Conservation (phyloP, 2,888 invertebrate species). For the Harpagoxenus sublaevis region DNA sequence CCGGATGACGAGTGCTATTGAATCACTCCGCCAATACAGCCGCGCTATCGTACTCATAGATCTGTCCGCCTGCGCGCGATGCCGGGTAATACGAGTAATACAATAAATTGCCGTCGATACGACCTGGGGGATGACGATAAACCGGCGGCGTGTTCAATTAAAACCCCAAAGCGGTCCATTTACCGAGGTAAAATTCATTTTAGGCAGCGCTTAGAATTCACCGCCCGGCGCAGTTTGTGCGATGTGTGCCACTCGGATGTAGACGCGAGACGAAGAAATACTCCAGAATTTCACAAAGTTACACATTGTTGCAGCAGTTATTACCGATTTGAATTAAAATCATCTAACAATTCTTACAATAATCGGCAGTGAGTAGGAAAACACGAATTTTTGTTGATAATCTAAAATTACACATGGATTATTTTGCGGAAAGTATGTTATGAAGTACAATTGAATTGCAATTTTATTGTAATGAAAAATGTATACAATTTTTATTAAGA, state of each 20-base stretch:
- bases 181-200: conserved; percentile 48
- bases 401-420: neutral
- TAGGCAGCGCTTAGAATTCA: conserved; percentile 31
- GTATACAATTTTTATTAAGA: neutral
- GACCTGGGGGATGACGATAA: conserved; percentile 51
- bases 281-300: neutral
- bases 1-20: conserved; percentile 73
- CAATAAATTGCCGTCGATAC: conserved; percentile 51
- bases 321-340: neutral
- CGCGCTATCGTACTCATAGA: conserved; percentile 50
- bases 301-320: neutral
- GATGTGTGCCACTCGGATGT: neutral
- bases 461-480: neutral
- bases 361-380: neutral
- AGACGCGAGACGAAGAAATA: neutral
- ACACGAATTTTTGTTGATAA: neutral
- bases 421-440: neutral
- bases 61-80: conserved; percentile 39
- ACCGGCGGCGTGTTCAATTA: conserved; percentile 49
- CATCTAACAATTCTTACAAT: neutral
- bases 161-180: conserved; percentile 43
- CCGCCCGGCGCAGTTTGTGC: neutral
- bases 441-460: neutral
- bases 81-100: conserved; percentile 48
- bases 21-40: conserved; percentile 71